Evolutionary conservation across 64 coral and sea anemone species (phyloP).

Genomic region (Montipora foliosa): DNA sequence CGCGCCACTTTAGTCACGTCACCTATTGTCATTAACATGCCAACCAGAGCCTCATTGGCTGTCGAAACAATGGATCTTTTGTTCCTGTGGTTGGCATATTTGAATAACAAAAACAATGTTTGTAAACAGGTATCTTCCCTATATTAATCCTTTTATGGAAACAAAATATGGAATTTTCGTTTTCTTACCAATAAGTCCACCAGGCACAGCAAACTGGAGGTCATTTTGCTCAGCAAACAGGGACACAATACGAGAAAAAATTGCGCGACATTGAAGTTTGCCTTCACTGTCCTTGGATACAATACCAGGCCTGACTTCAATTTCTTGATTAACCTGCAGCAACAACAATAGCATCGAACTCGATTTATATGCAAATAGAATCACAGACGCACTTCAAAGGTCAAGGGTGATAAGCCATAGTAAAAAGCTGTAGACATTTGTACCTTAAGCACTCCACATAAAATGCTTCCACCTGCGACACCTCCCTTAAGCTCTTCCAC

Average conservation of each 20-base stretch:
- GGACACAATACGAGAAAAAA: slow-evolving; percentile 95
- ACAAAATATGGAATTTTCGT: not conserved
- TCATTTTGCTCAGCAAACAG: slow-evolving; percentile 99
- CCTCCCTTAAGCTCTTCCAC: slow-evolving; percentile 97
- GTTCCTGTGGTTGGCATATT: no score
- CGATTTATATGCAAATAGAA: no score
- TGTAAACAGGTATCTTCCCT: no score
- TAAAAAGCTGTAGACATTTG: not conserved
- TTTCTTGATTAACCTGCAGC: slow-evolving; percentile 93
- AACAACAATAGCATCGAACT: not conserved
- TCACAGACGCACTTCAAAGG: not conserved
- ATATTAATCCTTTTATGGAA: no score
- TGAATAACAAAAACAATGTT: no score
- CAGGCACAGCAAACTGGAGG: slow-evolving; percentile 93
- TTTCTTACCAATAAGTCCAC: slow-evolving; percentile 90
- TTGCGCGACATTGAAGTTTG: slow-evolving; percentile 92
- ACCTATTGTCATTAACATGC: no score
- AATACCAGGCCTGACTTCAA: slow-evolving; percentile 97
- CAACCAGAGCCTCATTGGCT: no score
- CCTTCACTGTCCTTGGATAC: slow-evolving; percentile 99
- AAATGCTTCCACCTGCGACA: slow-evolving; percentile 94
- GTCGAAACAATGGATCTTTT: no score
- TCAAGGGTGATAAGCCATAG: not conserved
- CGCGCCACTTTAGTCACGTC: no score
- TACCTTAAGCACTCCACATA: slow-evolving; percentile 92